These are phyloP conservation scores for Pipistrellus nathusii DNA, from an alignment of 2,797 vertebrate genomes.

Conservation along the genomic window DNA sequence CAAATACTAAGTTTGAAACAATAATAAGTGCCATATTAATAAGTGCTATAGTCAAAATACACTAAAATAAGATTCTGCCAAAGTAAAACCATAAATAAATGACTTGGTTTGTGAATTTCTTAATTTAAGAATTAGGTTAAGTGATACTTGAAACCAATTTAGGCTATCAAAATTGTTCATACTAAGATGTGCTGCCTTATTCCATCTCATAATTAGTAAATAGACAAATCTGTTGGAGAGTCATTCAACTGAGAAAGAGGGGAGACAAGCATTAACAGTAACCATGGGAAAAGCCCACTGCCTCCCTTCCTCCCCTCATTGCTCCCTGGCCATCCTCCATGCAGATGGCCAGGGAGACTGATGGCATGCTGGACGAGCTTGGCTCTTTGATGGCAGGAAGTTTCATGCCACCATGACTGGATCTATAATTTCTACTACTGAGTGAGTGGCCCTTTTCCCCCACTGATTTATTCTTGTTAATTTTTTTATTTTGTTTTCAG, in stretches of 20 bases:
- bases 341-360: background rate
- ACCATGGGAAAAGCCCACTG: rapidly evolving
- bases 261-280: background rate
- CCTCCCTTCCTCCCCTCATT: rapidly evolving
- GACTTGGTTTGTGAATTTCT: background rate
- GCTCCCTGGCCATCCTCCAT: rapidly evolving
- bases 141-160: background rate
- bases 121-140: background rate
- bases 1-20: background rate
- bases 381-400: background rate
- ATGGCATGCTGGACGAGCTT: too few species aligned
- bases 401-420: background rate
- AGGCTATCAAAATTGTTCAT: background rate
- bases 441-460: background rate
- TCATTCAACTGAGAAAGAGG: background rate
- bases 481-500: conserved; percentile 1
- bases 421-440: conserved; percentile 8
- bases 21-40: background rate
- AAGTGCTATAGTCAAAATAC: background rate
- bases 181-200: background rate
- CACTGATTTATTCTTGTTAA: background rate
- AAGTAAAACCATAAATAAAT: background rate
- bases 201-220: background rate
- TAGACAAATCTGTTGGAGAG: background rate
- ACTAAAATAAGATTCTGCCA: background rate